Evolutionary conservation across 2,888 invertebrate genomes (phyloP).

Genomic region (Meandrusa payeni): DNA sequence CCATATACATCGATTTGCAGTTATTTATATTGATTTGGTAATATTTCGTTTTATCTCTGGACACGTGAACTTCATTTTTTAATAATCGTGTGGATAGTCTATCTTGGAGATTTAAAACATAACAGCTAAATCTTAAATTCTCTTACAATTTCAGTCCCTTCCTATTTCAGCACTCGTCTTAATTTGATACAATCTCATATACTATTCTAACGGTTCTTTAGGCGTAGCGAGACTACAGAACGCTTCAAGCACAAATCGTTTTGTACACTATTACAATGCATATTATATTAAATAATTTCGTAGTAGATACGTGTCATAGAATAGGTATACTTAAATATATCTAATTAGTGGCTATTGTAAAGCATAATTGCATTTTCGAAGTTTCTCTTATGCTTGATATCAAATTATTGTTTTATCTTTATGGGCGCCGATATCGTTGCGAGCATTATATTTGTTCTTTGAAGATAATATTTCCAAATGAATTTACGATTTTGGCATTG

Average conservation of each 20-base stretch:
- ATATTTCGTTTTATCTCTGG: too few species aligned
- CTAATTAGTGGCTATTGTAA: constrained; percentile 47
- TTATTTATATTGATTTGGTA: too few species aligned
- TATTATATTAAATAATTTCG: constrained; percentile 39
- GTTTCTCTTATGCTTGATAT: constrained; percentile 15
- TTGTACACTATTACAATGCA: constrained; percentile 31
- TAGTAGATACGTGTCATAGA: constrained; percentile 47
- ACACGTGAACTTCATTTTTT: too few species aligned
- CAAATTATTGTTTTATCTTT: constrained; percentile 29
- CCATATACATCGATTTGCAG: too few species aligned
- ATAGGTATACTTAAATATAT: constrained; percentile 52
- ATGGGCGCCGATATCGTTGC: too few species aligned
- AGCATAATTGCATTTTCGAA: constrained; percentile 31
- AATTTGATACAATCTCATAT: background rate
- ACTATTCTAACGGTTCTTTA: background rate
- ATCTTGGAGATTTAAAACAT: too few species aligned
- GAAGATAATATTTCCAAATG: too few species aligned
- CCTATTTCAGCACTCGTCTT: background rate
- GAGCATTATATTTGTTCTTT: too few species aligned
- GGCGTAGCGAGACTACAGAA: constrained; percentile 26
- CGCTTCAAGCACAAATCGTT: constrained; percentile 52
- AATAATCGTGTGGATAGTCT: too few species aligned
- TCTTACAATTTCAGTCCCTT: background rate
- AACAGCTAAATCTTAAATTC: too few species aligned
- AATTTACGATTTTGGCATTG: too few species aligned